Evolutionary conservation across 1,140 invertebrate genomes (phyloP).

Genomic region (Drosophila serrata): DNA sequence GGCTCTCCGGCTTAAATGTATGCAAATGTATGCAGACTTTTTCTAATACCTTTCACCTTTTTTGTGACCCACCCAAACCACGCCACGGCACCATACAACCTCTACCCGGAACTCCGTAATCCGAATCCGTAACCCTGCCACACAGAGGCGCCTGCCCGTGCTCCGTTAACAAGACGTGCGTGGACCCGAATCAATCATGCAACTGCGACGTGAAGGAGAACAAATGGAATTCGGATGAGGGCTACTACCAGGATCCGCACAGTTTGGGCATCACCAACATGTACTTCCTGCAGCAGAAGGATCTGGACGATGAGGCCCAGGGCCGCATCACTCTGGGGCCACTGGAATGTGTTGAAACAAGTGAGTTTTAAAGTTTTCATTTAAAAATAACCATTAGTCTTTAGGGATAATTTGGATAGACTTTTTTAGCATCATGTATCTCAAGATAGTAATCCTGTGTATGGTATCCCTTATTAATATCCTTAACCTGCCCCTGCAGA

Average conservation of each 20-base stretch:
- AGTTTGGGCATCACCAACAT: slow-evolving; percentile 96
- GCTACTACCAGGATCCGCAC: slow-evolving; percentile 91
- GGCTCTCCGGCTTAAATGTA: slow-evolving; percentile 57
- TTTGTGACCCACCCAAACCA: slow-evolving; percentile 11
- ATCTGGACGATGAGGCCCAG: slow-evolving; percentile 92
- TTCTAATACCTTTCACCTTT: slow-evolving; percentile 69
- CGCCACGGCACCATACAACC: background rate
- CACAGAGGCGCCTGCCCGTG: slow-evolving; percentile 89
- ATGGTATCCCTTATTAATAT: slow-evolving; percentile 13
- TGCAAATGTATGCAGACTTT: slow-evolving; percentile 72
- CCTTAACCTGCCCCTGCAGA: slow-evolving; percentile 86
- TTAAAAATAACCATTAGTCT: background rate
- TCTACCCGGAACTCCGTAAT: slow-evolving; percentile 10
- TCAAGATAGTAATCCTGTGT: slow-evolving; percentile 10
- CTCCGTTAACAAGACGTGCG: slow-evolving; percentile 91
- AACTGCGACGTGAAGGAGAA: slow-evolving; percentile 94
- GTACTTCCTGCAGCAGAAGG: slow-evolving; percentile 94
- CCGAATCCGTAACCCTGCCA: slow-evolving; percentile 15
- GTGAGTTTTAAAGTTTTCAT: slow-evolving; percentile 77
- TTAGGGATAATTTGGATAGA: background rate
- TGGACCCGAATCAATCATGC: slow-evolving; percentile 92
- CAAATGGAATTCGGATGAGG: slow-evolving; percentile 95
- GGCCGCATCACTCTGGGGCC: slow-evolving; percentile 95
- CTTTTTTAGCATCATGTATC: background rate
- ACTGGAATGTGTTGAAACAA: slow-evolving; percentile 96